Evolutionary conservation across 2,113 vertebrate genomes (phyloP).

Genomic region (Dermatemys mawii): DNA sequence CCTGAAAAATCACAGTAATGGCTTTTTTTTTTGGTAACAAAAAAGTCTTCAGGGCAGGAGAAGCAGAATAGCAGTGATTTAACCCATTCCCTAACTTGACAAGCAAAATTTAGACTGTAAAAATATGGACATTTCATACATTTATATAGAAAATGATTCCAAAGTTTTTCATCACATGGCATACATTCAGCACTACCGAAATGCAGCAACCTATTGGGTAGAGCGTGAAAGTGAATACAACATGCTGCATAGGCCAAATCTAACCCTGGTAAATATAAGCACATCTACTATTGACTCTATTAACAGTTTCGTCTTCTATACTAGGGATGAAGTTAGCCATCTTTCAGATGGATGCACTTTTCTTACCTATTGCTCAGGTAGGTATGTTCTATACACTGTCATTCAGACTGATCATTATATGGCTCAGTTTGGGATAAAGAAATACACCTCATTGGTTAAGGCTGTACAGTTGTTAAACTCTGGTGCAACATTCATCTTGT

Average conservation of each 20-base stretch:
- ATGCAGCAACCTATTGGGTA: not conserved
- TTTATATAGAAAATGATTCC: not conserved
- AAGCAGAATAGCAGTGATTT: not conserved
- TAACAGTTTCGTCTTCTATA: not conserved
- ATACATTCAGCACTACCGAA: not conserved
- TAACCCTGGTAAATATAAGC: not conserved
- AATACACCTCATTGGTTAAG: slow-evolving; percentile 8
- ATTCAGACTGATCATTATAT: slow-evolving; percentile 14
- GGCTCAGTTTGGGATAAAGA: slow-evolving; percentile 36
- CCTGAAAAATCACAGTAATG: not conserved
- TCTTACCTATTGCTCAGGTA: slow-evolving; percentile 21
- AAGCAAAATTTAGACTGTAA: not conserved
- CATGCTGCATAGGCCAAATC: not conserved
- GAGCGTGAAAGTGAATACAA: not conserved
- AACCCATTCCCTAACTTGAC: not conserved
- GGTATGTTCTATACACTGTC: not conserved
- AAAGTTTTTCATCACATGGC: not conserved
- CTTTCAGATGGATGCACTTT: slow-evolving; percentile 9
- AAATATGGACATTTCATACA: not conserved
- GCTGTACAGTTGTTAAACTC: slow-evolving; percentile 1
- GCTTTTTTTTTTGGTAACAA: not conserved
- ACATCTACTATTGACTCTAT: slow-evolving; percentile 40
- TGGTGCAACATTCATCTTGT: not conserved
- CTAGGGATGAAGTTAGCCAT: slow-evolving; percentile 13
- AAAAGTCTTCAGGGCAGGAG: not conserved